Conservation (phyloP, 92 coral and sea anemone genomes). For the Umimayanthus chanpuru region DNA sequence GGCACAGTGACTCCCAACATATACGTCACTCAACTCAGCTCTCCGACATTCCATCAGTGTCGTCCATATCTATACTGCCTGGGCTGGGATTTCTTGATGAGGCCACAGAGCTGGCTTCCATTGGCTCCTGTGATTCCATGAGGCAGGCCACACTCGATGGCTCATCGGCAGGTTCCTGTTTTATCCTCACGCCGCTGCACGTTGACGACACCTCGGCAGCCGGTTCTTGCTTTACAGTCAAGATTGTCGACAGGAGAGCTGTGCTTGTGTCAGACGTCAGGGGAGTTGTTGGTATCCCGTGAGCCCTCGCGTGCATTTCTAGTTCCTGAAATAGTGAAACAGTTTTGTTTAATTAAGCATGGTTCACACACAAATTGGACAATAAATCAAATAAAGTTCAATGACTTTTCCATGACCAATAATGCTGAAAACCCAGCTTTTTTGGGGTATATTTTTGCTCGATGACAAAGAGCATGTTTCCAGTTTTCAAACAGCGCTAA, state of each 20-base stretch:
- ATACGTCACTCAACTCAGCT: background rate
- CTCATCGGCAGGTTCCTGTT: slow-evolving; percentile 74
- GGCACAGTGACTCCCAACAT: background rate
- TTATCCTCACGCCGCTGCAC: slow-evolving; percentile 49
- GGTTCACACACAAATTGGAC: too few species aligned
- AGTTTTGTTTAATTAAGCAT: too few species aligned
- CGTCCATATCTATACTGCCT: slow-evolving; percentile 76
- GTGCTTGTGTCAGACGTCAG: slow-evolving; percentile 93
- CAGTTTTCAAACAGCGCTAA: too few species aligned
- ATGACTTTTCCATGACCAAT: too few species aligned
- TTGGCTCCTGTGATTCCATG: slow-evolving; percentile 69
- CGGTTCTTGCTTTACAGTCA: slow-evolving; percentile 63
- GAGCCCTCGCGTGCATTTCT: slow-evolving; percentile 99
- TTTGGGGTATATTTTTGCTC: too few species aligned
- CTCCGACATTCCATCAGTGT: slow-evolving; percentile 50
- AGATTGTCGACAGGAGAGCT: slow-evolving; percentile 81
- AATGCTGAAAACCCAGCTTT: too few species aligned
- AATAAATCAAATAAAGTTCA: too few species aligned
- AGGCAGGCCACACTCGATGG: slow-evolving; percentile 22
- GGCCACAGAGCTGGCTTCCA: slow-evolving; percentile 72
- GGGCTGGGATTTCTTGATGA: slow-evolving; percentile 89
- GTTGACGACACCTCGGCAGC: slow-evolving; percentile 28
- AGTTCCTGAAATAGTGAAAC: slow-evolving; percentile 67
- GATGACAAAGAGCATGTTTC: too few species aligned
- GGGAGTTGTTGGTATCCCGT: slow-evolving; percentile 96